Evolutionary conservation across 2,797 vertebrate species (phyloP), one percentile per base, ranked within the genome.

Genomic region (Thunnus albacares): DNA sequence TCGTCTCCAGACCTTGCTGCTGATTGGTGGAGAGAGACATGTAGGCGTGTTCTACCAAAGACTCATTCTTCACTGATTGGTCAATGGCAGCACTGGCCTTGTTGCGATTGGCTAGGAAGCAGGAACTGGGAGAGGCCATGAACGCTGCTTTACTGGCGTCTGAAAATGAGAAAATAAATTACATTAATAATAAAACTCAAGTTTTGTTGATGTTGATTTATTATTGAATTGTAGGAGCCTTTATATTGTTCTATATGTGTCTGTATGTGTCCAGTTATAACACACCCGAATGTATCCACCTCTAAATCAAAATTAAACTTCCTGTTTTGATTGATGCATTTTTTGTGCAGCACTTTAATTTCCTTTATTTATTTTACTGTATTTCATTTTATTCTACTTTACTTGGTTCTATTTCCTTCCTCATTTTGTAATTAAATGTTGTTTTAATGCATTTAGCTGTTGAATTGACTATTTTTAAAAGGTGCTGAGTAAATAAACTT

Each of bases 71-170:
- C 77, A 99, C 97, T 0, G 96, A 93, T 2, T 96, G 83, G 82
- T 99, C 97, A 0, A 28, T 82, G 84, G 88, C 65, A 20, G 86
- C 51, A 6, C 70, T 80, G 2, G 90, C 84, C 93, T 98, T 99
- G 94, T 94, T 99, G 75, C 98, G 97, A 89, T 97, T 99, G 86
- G 98, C 98, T 53, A 99, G 90, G 90, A 99, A 99, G 89, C 98
- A 99, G 71, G 98, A 99, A 84, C 98, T 99, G 0, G 98, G 97
- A 11, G 97, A 98, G n/a, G 98, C 98, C 0, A 95, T 97, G 86
- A 99, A 98, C 3, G 98, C 95, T 3, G 98, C 97, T 96, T 99
- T 99, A 91, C 98, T 99, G 56, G 97, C 98, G 91, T 98, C 98
- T 99, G 90, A 75, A 93, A 94, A 69, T 7, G 41, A 62, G 2